Conservation (phyloP, 2,113 vertebrate genomes). For the Hydrolagus affinis region DNA sequence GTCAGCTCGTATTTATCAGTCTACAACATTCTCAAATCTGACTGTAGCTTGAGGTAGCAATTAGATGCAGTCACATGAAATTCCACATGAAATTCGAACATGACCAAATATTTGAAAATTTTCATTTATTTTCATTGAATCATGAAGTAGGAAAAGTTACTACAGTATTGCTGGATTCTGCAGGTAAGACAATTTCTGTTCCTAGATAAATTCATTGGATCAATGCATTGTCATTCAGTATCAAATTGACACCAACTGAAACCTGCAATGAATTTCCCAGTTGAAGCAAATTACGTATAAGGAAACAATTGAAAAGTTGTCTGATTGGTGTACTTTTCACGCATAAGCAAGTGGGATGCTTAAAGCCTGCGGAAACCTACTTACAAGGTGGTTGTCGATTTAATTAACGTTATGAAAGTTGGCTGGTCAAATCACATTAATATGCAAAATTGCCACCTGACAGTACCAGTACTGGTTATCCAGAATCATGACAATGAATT, state of each 20-base stretch:
- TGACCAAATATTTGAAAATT: not conserved
- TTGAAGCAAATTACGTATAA: too few species aligned
- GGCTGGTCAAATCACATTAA: conserved; percentile 37
- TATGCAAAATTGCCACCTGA: conserved; percentile 43
- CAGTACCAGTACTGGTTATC: conserved; percentile 37
- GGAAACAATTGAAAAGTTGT: too few species aligned
- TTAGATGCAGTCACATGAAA: not conserved
- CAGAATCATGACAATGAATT: conserved; percentile 44
- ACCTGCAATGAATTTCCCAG: too few species aligned
- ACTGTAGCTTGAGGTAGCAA: not conserved
- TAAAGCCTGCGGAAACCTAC: not conserved
- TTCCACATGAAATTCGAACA: not conserved
- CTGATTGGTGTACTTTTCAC: not conserved
- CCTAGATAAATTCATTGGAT: not conserved
- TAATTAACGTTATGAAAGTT: conserved; percentile 37
- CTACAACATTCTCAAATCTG: not conserved
- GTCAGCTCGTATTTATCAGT: not conserved
- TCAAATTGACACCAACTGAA: too few species aligned
- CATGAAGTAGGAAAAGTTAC: not conserved
- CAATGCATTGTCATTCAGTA: too few species aligned
- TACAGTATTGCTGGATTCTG: not conserved
- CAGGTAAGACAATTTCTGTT: not conserved
- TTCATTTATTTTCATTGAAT: not conserved
- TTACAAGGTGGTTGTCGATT: not conserved
- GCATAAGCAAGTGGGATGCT: not conserved